Conservation (phyloP, 2,113 vertebrate genomes). For the Heterocephalus glaber region DNA sequence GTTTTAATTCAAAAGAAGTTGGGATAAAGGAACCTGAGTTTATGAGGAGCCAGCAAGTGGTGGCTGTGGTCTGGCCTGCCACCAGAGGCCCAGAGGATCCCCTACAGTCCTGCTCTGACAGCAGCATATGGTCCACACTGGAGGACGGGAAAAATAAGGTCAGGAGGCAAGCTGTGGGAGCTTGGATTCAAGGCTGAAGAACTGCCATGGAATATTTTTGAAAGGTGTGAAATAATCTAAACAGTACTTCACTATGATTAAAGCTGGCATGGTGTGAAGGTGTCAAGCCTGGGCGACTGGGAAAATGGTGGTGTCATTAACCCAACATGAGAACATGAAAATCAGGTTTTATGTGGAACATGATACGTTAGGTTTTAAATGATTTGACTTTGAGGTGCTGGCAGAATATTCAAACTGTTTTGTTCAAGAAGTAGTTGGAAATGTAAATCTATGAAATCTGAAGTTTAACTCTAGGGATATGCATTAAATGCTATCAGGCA, state of each 20-base stretch:
- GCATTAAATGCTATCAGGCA: slow-evolving; percentile 8
- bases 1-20: slow-evolving; percentile 19
- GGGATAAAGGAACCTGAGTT: background rate
- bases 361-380: slow-evolving; percentile 62
- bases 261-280: slow-evolving; percentile 74
- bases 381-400: slow-evolving; percentile 65
- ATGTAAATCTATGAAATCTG: slow-evolving; percentile 48
- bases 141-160: slow-evolving; percentile 56
- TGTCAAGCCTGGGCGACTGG: slow-evolving; percentile 73
- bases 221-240: slow-evolving; percentile 80
- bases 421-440: slow-evolving; percentile 41
- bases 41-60: background rate
- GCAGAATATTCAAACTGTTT: slow-evolving; percentile 58
- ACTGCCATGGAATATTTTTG: slow-evolving; percentile 63
- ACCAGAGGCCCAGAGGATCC: background rate
- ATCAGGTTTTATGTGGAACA: slow-evolving; percentile 73
- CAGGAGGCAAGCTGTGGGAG: slow-evolving; percentile 34
- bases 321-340: slow-evolving; percentile 72
- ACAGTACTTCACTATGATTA: slow-evolving; percentile 72
- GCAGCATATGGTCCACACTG: slow-evolving; percentile 66
- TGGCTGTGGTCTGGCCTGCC: background rate
- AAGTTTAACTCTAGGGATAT: slow-evolving; percentile 21
- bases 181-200: slow-evolving; percentile 53
- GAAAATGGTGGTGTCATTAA: slow-evolving; percentile 71
- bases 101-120: slow-evolving; percentile 56